phyloP scores from a whole-genome alignment of 2,888 invertebrate species.

The Hofmannophila pseudospretella region DNA sequence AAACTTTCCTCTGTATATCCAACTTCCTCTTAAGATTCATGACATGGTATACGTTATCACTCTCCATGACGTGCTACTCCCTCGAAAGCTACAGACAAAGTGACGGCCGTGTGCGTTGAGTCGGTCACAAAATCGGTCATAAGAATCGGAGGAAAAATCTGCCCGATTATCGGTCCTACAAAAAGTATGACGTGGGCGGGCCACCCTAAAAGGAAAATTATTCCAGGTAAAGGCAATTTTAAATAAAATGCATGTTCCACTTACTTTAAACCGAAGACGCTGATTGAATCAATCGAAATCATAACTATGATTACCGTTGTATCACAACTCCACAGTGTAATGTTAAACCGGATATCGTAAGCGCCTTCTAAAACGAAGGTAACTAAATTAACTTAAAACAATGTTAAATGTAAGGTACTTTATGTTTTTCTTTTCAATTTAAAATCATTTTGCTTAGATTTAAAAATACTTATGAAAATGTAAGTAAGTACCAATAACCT shows the following conservation, averaged over 20 bases:
- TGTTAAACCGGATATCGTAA: slow-evolving; percentile 29
- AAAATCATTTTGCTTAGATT: slow-evolving; percentile 1
- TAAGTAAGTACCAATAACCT: slow-evolving; percentile 27
- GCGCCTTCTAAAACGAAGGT: slow-evolving; percentile 68
- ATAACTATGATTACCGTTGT: not conserved
- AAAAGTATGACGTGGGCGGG: too few relatives aligned
- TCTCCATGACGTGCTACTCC: too few relatives aligned
- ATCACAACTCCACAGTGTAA: slow-evolving; percentile 17
- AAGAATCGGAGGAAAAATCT: too few relatives aligned
- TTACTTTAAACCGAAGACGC: too few relatives aligned
- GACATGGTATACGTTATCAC: too few relatives aligned
- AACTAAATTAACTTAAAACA: slow-evolving; percentile 2
- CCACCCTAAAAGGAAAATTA: slow-evolving; percentile 28
- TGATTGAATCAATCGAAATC: too few relatives aligned
- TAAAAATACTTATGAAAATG: slow-evolving; percentile 3
- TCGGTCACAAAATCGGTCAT: too few relatives aligned
- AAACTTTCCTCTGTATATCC: too few relatives aligned
- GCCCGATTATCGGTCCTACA: too few relatives aligned
- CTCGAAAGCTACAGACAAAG: too few relatives aligned
- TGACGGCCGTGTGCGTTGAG: too few relatives aligned
- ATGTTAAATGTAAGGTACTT: slow-evolving; percentile 3
- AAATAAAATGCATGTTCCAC: slow-evolving; percentile 36
- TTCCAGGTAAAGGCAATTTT: slow-evolving; percentile 26
- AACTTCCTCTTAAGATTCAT: too few relatives aligned
- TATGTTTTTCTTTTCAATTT: slow-evolving; percentile 1